phyloP scores from a whole-genome alignment of 2,888 invertebrate species.

The Priocnemis perturbator region DNA sequence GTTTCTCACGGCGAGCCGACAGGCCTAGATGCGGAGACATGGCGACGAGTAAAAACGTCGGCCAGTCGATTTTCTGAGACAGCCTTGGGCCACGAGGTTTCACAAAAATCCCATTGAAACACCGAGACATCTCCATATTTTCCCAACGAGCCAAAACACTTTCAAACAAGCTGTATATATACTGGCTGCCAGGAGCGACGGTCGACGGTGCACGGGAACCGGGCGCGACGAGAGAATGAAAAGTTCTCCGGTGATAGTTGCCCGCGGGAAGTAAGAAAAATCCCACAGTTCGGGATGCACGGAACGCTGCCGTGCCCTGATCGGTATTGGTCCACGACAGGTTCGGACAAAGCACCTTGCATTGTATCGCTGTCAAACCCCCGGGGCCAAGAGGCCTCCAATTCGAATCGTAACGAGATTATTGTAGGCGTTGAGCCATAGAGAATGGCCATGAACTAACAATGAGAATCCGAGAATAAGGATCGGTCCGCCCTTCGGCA shows the following conservation, averaged over 20 bases:
- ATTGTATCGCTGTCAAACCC: conserved; percentile 68
- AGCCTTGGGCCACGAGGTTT: conserved; percentile 31
- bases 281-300: conserved; percentile 56
- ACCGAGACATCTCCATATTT: conserved; percentile 64
- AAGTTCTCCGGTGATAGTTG: conserved; percentile 30
- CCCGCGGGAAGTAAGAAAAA: conserved; percentile 51
- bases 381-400: conserved; percentile 51
- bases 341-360: conserved; percentile 70
- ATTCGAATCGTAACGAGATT: conserved; percentile 71
- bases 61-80: conserved; percentile 8
- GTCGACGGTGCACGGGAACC: conserved; percentile 26
- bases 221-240: conserved; percentile 35
- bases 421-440: conserved; percentile 71
- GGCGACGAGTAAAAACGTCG: background rate
- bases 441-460: conserved; percentile 55
- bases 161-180: conserved; percentile 52
- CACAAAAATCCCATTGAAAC: conserved; percentile 31
- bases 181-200: conserved; percentile 34
- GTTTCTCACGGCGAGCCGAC: conserved; percentile 19
- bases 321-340: conserved; percentile 51
- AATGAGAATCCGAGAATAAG: conserved; percentile 45
- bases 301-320: conserved; percentile 39
- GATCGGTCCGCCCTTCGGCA: conserved; percentile 19
- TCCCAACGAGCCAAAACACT: conserved; percentile 64
- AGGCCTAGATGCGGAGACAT: conserved; percentile 25